Conservation (phyloP, 2,888 invertebrate genomes). For the Drosophila limbata region DNA sequence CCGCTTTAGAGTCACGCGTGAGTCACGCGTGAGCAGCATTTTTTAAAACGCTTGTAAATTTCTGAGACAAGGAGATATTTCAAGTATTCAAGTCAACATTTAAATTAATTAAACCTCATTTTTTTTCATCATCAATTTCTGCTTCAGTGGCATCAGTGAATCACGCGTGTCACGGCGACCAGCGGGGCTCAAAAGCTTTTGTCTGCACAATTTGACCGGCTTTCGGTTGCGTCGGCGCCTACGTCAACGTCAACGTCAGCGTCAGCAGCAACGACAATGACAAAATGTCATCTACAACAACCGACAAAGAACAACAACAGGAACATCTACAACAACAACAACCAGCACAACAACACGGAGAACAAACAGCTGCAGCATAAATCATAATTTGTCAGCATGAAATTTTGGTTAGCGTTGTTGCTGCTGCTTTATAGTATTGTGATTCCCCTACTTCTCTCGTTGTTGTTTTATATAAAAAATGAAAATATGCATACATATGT, state of each 20-base stretch:
- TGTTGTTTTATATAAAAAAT: conserved; percentile 19
- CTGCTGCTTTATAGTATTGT: conserved; percentile 23
- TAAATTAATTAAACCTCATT: conserved; percentile 30
- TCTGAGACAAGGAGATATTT: background rate
- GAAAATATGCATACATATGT: background rate
- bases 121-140: background rate
- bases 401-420: conserved; percentile 64
- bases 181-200: conserved; percentile 33
- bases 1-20: background rate
- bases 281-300: conserved; percentile 50
- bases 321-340: conserved; percentile 23
- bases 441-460: background rate
- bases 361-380: conserved; percentile 62
- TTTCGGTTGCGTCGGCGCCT: conserved; percentile 25
- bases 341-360: conserved; percentile 11
- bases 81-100: conserved; percentile 15
- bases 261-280: conserved; percentile 47
- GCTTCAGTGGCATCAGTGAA: conserved; percentile 29
- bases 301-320: conserved; percentile 17
- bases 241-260: conserved; percentile 30
- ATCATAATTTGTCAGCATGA: conserved; percentile 76
- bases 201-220: conserved; percentile 12
- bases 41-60: background rate
- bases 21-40: conserved; percentile 20
- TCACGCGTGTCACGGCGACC: conserved; percentile 37